phyloP scores from a whole-genome alignment of 2,888 invertebrate species.

The Dione juno region DNA sequence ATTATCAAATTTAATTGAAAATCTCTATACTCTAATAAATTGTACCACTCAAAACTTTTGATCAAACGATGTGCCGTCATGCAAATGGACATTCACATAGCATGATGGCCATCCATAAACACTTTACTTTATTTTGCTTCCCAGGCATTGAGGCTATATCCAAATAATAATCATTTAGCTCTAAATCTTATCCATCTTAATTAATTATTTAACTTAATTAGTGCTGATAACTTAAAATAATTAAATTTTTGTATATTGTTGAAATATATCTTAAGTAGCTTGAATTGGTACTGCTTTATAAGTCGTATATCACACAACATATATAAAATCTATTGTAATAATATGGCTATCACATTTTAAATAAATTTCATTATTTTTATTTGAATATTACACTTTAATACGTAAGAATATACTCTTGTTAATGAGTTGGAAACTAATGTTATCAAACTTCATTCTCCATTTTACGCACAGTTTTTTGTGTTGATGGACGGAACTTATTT shows the following conservation, averaged over 20 bases:
- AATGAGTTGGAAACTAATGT: no score
- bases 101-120: slow-evolving; percentile 54
- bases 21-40: background rate
- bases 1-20: background rate
- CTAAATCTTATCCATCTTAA: slow-evolving; percentile 25
- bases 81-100: slow-evolving; percentile 57
- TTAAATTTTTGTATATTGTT: slow-evolving; percentile 5
- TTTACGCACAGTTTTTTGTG: no score
- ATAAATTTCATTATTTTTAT: no score
- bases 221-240: background rate
- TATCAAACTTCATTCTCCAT: no score
- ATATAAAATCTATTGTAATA: no score
- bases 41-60: slow-evolving; percentile 33
- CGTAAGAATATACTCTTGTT: no score
- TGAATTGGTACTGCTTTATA: background rate
- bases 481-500: no score
- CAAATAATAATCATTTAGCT: slow-evolving; percentile 28
- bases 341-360: no score
- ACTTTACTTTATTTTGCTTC: slow-evolving; percentile 45
- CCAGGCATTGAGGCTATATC: slow-evolving; percentile 27
- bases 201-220: slow-evolving; percentile 18
- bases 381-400: no score
- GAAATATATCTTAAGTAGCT: background rate
- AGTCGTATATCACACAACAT: no score
- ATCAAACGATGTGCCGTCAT: slow-evolving; percentile 70